Evolutionary conservation across 2,113 vertebrate genomes (phyloP).

Genomic region (Eonycteris spelaea): DNA sequence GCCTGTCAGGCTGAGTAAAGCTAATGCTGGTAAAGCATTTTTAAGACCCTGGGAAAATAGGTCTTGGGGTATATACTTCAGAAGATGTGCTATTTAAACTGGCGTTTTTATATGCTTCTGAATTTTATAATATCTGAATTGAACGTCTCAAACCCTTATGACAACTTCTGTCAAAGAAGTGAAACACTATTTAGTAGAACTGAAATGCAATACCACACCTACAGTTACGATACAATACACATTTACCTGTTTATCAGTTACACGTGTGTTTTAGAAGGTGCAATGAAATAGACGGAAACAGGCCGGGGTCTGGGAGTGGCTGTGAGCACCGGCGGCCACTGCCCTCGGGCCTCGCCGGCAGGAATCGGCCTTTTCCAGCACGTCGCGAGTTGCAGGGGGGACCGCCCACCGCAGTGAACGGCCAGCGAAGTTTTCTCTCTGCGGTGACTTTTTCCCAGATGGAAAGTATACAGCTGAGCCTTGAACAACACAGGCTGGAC

Average conservation of each 20-base stretch:
- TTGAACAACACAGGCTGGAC: neutral
- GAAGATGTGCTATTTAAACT: neutral
- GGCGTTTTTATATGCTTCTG: neutral
- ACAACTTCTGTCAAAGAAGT: neutral
- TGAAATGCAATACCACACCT: neutral
- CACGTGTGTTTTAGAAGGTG: neutral
- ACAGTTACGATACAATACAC: neutral
- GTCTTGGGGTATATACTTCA: neutral
- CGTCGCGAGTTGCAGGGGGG: neutral
- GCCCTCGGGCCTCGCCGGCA: neutral
- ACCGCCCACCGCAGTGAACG: neutral
- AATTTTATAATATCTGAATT: neutral
- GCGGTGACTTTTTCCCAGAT: neutral
- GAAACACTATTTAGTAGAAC: neutral
- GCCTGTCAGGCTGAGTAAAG: neutral
- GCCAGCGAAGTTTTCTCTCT: neutral
- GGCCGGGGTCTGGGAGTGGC: rapidly evolving
- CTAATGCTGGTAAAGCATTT: neutral
- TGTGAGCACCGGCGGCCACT: too few relatives aligned
- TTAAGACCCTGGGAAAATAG: neutral
- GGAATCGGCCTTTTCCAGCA: neutral
- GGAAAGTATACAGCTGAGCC: neutral
- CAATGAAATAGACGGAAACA: neutral
- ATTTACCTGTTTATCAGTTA: neutral
- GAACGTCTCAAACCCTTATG: neutral